Evolutionary conservation across 2,888 invertebrate genomes (phyloP).

Genomic region (Elysia crispata): DNA sequence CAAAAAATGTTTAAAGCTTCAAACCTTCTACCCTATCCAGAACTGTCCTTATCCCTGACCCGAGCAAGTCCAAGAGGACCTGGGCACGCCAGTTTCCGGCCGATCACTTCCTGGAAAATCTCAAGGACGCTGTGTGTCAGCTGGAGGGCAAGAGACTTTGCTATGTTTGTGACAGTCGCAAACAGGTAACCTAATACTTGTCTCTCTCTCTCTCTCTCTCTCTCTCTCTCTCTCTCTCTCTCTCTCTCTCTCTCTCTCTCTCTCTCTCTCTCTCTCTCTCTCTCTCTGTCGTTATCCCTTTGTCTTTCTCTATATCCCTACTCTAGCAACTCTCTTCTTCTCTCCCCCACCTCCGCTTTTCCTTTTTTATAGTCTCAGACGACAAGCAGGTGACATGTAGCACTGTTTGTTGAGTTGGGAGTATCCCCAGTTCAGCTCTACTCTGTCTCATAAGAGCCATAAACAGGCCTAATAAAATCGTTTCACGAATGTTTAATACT

Average conservation of each 20-base stretch:
- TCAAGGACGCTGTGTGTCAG: slow-evolving; percentile 34
- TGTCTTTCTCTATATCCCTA: neutral
- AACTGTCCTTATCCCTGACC: slow-evolving; percentile 33
- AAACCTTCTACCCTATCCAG: neutral
- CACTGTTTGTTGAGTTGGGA: too few species aligned
- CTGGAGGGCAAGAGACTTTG: slow-evolving; percentile 42
- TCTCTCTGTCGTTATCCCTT: slow-evolving; percentile 5
- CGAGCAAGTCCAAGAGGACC: slow-evolving; percentile 25
- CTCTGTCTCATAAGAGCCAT: too few species aligned
- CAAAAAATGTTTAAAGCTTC: too few species aligned
- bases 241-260: slow-evolving; percentile 1
- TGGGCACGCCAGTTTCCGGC: slow-evolving; percentile 43
- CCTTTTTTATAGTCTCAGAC: too few species aligned
- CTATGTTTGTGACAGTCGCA: slow-evolving; percentile 26
- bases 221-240: neutral
- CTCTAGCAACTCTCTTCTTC: neutral
- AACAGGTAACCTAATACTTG: neutral
- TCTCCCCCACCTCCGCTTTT: neutral
- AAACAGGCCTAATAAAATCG: too few species aligned
- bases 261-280: slow-evolving; percentile 21
- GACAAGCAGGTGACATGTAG: too few species aligned
- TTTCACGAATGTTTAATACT: too few species aligned
- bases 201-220: neutral
- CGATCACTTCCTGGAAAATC: slow-evolving; percentile 32
- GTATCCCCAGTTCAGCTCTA: too few species aligned